These are phyloP conservation scores for Phalloptychus januarius DNA, from an alignment of 2,797 vertebrate species.

Conservation along the genomic window DNA sequence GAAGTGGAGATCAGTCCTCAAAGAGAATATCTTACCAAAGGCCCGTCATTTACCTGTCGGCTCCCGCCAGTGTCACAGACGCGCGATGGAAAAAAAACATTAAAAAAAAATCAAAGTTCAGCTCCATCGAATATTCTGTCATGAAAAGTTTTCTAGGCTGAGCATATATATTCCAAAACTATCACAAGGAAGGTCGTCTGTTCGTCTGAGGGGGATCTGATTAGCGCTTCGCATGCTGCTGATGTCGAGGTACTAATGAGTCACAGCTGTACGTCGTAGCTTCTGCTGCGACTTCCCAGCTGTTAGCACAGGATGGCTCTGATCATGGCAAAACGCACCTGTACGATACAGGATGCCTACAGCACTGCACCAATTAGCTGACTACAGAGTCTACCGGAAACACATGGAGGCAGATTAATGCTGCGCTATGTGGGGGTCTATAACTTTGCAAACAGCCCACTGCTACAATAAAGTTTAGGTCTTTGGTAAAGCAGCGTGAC, in stretches of 20 bases:
- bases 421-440: not conserved
- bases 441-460: constrained; percentile 18
- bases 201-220: constrained; percentile 53
- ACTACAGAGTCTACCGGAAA: constrained; percentile 30
- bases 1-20: constrained; percentile 77
- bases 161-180: constrained; percentile 6
- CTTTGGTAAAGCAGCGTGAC: constrained; percentile 19
- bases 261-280: constrained; percentile 67
- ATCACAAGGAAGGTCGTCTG: constrained; percentile 33
- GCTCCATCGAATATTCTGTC: constrained; percentile 30
- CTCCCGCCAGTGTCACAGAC: constrained; percentile 49
- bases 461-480: constrained; percentile 6
- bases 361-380: constrained; percentile 21
- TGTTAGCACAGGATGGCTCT: constrained; percentile 60
- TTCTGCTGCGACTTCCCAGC: constrained; percentile 57
- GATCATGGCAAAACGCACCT: constrained; percentile 40
- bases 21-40: constrained; percentile 77
- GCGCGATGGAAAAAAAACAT: constrained; percentile 52
- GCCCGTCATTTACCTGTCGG: constrained; percentile 64
- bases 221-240: constrained; percentile 46
- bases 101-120: constrained; percentile 63
- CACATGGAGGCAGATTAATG: constrained; percentile 29
- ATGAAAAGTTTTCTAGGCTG: constrained; percentile 19
- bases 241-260: constrained; percentile 62
- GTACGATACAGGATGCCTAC: constrained; percentile 13